phyloP scores from a whole-genome alignment of 2,888 invertebrate genomes.

The Octonoba sinensis region DNA sequence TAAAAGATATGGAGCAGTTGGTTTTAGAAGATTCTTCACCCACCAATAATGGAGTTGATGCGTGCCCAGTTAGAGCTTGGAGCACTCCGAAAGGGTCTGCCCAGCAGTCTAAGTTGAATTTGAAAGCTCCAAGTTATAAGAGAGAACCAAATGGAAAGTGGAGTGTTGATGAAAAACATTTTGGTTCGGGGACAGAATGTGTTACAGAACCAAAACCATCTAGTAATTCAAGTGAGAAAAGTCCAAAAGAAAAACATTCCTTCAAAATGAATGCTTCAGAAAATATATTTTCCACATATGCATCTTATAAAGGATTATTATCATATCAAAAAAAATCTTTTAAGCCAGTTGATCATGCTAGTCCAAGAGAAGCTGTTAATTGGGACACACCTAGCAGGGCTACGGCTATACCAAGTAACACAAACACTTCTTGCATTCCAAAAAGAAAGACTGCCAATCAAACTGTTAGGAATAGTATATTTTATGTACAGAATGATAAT shows the following conservation, averaged over 20 bases:
- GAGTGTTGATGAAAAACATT: conserved; percentile 60
- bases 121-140: conserved; percentile 53
- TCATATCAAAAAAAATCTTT: conserved; percentile 60
- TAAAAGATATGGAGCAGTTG: conserved; percentile 61
- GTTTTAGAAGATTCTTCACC: conserved; percentile 52
- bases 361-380: conserved; percentile 11
- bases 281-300: conserved; percentile 61
- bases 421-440: conserved; percentile 36
- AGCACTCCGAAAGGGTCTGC: conserved; percentile 43
- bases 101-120: conserved; percentile 12
- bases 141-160: conserved; percentile 58
- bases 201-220: conserved; percentile 25
- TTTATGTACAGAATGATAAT: conserved; percentile 33
- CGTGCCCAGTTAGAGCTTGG: neutral
- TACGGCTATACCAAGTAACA: neutral
- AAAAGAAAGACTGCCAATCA: conserved; percentile 32
- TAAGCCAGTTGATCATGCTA: conserved; percentile 28
- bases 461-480: conserved; percentile 22
- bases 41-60: conserved; percentile 20
- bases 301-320: conserved; percentile 56
- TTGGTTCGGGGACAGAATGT: conserved; percentile 20
- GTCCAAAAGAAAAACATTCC: conserved; percentile 49
- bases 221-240: conserved; percentile 15
- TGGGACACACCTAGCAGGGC: neutral
- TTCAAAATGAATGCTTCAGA: conserved; percentile 58